Conservation (phyloP, 2,888 invertebrate genomes). For the Pterostichus niger region DNA sequence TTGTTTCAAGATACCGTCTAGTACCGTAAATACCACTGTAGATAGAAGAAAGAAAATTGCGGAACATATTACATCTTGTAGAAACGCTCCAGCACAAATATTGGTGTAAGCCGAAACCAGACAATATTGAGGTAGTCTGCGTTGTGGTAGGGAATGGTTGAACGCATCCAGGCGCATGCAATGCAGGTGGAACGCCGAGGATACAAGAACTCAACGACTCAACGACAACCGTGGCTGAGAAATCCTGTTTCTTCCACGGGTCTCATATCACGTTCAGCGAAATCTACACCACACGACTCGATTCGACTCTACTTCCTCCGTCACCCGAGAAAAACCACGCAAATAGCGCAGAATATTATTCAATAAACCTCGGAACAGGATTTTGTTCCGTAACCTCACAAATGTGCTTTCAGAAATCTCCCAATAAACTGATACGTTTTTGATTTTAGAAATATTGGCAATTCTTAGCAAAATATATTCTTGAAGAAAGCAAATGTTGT, state of each 20-base stretch:
- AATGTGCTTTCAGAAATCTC: conserved; percentile 47
- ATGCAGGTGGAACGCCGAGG: no score
- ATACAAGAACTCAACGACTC: no score
- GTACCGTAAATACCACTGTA: no score
- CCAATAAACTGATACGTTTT: conserved; percentile 37
- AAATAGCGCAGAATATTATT: conserved; percentile 59
- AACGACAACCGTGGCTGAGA: background rate
- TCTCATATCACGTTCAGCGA: conserved; percentile 39
- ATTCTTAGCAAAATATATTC: background rate
- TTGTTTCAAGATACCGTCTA: no score
- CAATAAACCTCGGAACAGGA: conserved; percentile 52
- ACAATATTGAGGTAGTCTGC: no score
- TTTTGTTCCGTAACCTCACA: conserved; percentile 49
- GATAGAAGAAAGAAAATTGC: no score
- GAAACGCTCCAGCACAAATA: no score
- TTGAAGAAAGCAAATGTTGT: no score
- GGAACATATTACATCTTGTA: no score
- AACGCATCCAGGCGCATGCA: no score
- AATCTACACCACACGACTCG: conserved; percentile 23
- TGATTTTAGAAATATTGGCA: conserved; percentile 25
- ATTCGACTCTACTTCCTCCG: conserved; percentile 20
- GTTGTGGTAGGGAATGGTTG: no score
- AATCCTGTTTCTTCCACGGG: conserved; percentile 16
- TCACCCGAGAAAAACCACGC: conserved; percentile 49
- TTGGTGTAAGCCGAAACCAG: no score